Base-by-base conservation (phyloP, 2,113 vertebrate genomes). In the Nannospalax galili region DNA sequence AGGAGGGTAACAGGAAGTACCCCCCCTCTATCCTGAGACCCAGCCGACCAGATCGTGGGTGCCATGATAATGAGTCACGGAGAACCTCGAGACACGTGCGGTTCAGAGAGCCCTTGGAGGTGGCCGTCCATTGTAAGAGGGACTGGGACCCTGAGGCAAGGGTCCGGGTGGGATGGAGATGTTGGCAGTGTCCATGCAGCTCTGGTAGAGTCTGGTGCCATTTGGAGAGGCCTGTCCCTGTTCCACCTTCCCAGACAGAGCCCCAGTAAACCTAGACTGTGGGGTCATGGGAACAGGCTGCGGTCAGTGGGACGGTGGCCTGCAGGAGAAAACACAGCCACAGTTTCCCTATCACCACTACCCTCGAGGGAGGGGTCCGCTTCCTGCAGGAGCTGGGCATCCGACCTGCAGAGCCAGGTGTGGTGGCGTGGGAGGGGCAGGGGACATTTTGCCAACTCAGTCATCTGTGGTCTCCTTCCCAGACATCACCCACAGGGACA, bases 21-120 rank as follows among this genome's bases (percentile, higher is more conserved):
- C 99, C 99, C 90, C 98, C 98, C 85, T 99, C 99, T 16, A 99
- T 99, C 97, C 97, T 99, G 91, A 98, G 98, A 88, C 99, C 98
- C 97, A 99, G 98, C 97, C 97, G 96, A 52, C 93, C 92, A 16
- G 93, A 96, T 77, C 97, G 45, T 77, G 95, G 87, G 91, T 40
- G 95, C 75, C 87, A 1, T 0, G 97, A 98, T 72, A 84, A 96
- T 3, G 97, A 98, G 65, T 98, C 98, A 32, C 96, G 93, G 92
- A 99, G 98, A 98, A 95, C 98, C 6, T 98, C 98, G 84, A 98
- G 99, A 94, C 98, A 98, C 32, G 99, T 99, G 98, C 98, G 98
- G 82, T 99, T 99, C 98, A 98, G 97, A 77, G 99, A 99, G 96
- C 99, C 99, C 32, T 97, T 97, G 92, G 99, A 99, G 96, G 99